These are phyloP conservation scores for Drosophila buzzatii DNA, from an alignment of 2,888 invertebrate genomes.

Conservation along the genomic window DNA sequence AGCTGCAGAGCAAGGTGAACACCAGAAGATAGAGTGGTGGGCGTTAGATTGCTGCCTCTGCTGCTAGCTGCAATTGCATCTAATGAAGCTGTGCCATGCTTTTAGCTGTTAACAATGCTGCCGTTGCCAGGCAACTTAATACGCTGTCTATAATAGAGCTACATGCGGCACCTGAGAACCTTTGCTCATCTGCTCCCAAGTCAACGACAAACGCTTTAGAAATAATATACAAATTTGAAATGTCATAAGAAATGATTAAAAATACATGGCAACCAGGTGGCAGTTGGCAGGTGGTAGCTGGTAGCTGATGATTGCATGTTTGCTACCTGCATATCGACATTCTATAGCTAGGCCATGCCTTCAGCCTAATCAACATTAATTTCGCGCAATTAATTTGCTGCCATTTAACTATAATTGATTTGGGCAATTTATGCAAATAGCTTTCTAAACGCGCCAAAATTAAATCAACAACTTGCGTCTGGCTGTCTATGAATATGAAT, in stretches of 20 bases:
- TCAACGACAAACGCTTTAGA: slow-evolving; percentile 9
- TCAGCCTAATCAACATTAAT: slow-evolving; percentile 3
- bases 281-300: slow-evolving; percentile 9
- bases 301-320: background rate
- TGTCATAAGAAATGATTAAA: slow-evolving; percentile 68
- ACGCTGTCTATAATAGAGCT: background rate
- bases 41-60: background rate
- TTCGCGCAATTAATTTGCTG: slow-evolving; percentile 14
- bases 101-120: slow-evolving; percentile 45
- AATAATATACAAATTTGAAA: slow-evolving; percentile 66
- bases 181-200: slow-evolving; percentile 9
- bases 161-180: background rate
- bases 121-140: slow-evolving; percentile 13
- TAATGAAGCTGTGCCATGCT: slow-evolving; percentile 58
- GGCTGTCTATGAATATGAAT: slow-evolving; percentile 20
- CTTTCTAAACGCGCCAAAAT: slow-evolving; percentile 29
- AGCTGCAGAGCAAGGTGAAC: background rate
- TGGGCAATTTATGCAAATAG: slow-evolving; percentile 27
- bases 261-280: slow-evolving; percentile 24
- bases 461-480: slow-evolving; percentile 17
- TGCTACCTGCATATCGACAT: background rate
- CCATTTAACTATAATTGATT: slow-evolving; percentile 33
- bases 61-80: slow-evolving; percentile 23
- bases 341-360: background rate
- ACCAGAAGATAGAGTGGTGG: background rate